Base-by-base conservation (phyloP, 2,113 vertebrate genomes). In the Rhizomys pruinosus region DNA sequence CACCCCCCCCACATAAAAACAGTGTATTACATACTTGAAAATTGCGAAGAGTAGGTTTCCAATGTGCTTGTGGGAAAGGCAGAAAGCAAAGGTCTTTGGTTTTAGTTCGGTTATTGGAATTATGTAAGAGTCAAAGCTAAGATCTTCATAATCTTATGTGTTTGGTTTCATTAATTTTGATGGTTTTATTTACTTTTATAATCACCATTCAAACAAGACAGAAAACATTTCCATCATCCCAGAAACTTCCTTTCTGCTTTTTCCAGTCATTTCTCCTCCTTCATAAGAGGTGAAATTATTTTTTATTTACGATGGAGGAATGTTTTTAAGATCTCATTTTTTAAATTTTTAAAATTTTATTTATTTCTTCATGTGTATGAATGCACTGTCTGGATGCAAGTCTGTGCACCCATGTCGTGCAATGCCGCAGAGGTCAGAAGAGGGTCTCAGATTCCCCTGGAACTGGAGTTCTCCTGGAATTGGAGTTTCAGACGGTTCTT, bases 211-310 rank as follows among this genome's bases (percentile, higher is more conserved):
- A 84, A 81, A 66, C 6, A 80, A 84, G 32, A 76, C 59, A 29
- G 25, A 66, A 86, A 95, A 42, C 25, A 52, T 71, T 91, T 92
- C 25, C n/a, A n/a, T n/a, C n/a, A n/a, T n/a, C n/a, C n/a, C 22
- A 74, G 47, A 91, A 86, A 82, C 34, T 78, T 86, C 13, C 71
- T 44, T 87, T 23, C 20, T 34, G 63, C 7, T n/a, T 27, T 63
- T 74, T 73, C 22, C 1, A 52, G 39, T 87, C 3, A 52, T 73
- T 66, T 80, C 22, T 71, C 22, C 25, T 27, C 64, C 73, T 80
- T 1, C 23, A 68, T 80, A 12, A 69, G 27, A 32, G 11, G n/a
- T n/a, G n/a, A n/a, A 81, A 72, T 55, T 80, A 4, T 52, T 52
- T 72, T 92, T 63, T 76, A 13, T 29, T 19, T 78, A 29, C 23